These are phyloP conservation scores for Chloromyia formosa DNA, from an alignment of 2,888 invertebrate species.

Conservation along the genomic window DNA sequence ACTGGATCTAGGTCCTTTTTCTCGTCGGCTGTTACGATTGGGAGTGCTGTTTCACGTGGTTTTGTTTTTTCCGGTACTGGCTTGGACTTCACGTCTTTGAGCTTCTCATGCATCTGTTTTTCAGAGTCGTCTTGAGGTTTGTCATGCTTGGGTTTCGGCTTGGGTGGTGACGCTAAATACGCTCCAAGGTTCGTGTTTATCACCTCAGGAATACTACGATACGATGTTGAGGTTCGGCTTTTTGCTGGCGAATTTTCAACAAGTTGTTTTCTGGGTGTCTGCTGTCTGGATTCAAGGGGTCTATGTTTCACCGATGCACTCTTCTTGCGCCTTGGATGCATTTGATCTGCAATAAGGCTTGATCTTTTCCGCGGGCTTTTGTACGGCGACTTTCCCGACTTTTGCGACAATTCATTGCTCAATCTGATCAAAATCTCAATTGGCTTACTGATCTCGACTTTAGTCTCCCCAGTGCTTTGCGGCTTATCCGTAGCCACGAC, in stretches of 20 bases:
- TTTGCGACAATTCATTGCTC: conserved; percentile 53
- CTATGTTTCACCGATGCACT: conserved; percentile 42
- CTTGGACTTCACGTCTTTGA: background rate
- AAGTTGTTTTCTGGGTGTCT: background rate
- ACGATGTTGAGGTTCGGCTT: conserved; percentile 58
- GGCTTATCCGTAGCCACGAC: background rate
- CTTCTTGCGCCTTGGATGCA: conserved; percentile 34
- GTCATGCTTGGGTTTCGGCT: background rate
- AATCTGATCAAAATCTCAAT: conserved; percentile 60
- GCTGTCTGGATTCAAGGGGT: conserved; percentile 43
- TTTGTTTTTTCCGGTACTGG: conserved; percentile 11
- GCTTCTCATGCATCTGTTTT: background rate
- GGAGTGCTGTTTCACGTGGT: background rate
- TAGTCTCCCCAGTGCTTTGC: background rate
- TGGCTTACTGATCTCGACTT: conserved; percentile 47
- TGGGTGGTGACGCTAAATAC: background rate
- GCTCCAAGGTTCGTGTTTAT: conserved; percentile 42
- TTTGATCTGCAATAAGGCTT: conserved; percentile 27
- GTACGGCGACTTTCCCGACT: conserved; percentile 46
- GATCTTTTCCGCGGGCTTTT: conserved; percentile 52
- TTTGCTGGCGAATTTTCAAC: conserved; percentile 13
- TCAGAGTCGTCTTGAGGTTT: background rate
- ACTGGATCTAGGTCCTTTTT: conserved; percentile 57
- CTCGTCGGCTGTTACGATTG: background rate
- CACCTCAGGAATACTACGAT: conserved; percentile 56